Evolutionary conservation across 2,797 vertebrate genomes (phyloP), one percentile per base, ranked within the genome.

Genomic region (Smutsia temminckii): DNA sequence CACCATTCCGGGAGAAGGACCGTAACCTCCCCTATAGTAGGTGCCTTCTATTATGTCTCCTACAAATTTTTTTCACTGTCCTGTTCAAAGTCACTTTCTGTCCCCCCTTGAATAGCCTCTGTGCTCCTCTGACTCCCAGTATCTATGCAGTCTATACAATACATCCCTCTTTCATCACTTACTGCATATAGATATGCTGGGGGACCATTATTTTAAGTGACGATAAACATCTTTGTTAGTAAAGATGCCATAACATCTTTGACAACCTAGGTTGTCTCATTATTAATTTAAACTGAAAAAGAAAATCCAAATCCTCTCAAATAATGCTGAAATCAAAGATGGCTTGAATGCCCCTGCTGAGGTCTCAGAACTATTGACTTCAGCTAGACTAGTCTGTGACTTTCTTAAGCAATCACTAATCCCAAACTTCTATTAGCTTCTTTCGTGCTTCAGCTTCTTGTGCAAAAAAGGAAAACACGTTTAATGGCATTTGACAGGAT

Each of bases 191-290:
- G 27, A 84, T 78, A 46, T 32, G 6, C 25, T 68, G 18, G 23
- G 34, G 85, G 46, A 51, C 10, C 49, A 77, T 85, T 66, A 77
- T 85, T 59, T 88, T 55, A 61, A 18, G 29, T n/a, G 49, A 83
- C 20, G 25, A 72, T 72, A 66, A 81, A 78, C 25, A 92, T 59
- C 13, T 88, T 46, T 46, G 14, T 64, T 71, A 64, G 61, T 74
- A 81, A 90, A 88, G 42, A 81, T 78, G 18, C 40, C 40, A 93
- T 83, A 96, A 79, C 51, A 89, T 46, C 42, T 81, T 49, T 92
- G 42, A 80, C 34, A 77, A 77, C 7, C 6, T 78, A 75, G n/a
- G 27, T 37, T 89, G 37, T 37, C 85, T 94, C 42, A 61, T 78
- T 93, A 64, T 72, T 20, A 49, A n/a, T 51, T 81, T 88, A 57